phyloP scores from a whole-genome alignment of 2,888 invertebrate genomes.

The Marronus borbonicus region DNA sequence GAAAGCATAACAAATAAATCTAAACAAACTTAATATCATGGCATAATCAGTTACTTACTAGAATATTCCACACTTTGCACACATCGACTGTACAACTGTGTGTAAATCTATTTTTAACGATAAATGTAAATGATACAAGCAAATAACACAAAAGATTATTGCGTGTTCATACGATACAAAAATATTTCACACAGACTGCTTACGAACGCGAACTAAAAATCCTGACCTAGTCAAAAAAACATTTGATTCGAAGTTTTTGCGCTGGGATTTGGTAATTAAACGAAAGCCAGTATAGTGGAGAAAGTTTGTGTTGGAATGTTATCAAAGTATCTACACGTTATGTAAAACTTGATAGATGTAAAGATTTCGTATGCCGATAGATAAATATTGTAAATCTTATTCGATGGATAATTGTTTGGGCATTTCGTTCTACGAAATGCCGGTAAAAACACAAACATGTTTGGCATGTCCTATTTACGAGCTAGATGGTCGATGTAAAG shows the following conservation, averaged over 20 bases:
- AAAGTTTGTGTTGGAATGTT: slow-evolving; percentile 36
- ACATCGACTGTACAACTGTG: slow-evolving; percentile 29
- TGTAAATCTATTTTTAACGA: slow-evolving; percentile 46
- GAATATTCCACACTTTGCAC: slow-evolving; percentile 35
- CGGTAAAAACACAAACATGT: slow-evolving; percentile 64
- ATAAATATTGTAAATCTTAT: slow-evolving; percentile 26
- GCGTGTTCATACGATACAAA: slow-evolving; percentile 37
- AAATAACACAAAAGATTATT: slow-evolving; percentile 44
- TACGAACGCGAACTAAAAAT: slow-evolving; percentile 48
- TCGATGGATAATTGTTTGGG: slow-evolving; percentile 3
- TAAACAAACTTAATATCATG: slow-evolving; percentile 7
- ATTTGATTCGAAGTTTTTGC: slow-evolving; percentile 35
- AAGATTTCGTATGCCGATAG: slow-evolving; percentile 6
- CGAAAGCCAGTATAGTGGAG: slow-evolving; percentile 15
- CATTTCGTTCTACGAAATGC: slow-evolving; percentile 55
- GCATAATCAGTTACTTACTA: slow-evolving; percentile 40
- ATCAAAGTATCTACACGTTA: slow-evolving; percentile 32
- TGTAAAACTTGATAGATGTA: slow-evolving; percentile 33
- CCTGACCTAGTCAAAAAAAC: slow-evolving; percentile 51
- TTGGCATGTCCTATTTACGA: slow-evolving; percentile 60
- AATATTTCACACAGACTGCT: slow-evolving; percentile 32
- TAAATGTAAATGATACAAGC: slow-evolving; percentile 44
- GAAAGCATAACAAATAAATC: background rate
- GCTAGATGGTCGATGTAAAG: slow-evolving; percentile 17
- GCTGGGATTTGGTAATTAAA: slow-evolving; percentile 26